phyloP scores from a whole-genome alignment of 2,113 vertebrate genomes.

The Columbina picui region DNA sequence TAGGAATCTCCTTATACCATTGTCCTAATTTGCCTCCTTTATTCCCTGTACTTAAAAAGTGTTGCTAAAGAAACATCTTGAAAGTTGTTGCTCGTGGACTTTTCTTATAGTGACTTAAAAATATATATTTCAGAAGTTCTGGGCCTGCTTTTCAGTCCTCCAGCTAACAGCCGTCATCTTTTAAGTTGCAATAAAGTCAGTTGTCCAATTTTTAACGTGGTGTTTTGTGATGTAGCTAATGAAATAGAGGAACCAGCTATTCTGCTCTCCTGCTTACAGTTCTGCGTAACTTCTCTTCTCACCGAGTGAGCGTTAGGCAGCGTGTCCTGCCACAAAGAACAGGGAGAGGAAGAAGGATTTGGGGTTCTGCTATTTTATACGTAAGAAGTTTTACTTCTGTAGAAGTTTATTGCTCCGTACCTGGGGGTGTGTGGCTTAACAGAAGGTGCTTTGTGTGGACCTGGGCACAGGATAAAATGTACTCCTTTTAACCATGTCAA shows the following conservation, averaged over 20 bases:
- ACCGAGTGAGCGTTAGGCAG: neutral
- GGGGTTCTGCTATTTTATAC: neutral
- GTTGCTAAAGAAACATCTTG: neutral
- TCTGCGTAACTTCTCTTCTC: neutral
- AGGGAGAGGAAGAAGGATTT: neutral
- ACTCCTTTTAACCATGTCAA: neutral
- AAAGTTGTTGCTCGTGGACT: neutral
- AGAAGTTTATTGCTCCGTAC: neutral
- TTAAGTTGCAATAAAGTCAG: neutral
- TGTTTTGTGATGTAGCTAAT: neutral
- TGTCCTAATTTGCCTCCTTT: neutral
- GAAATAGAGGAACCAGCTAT: neutral
- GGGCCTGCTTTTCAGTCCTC: neutral
- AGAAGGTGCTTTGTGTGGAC: neutral
- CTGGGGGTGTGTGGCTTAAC: neutral
- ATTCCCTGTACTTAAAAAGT: neutral
- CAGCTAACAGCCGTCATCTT: neutral
- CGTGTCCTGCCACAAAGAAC: neutral
- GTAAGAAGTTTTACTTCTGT: neutral
- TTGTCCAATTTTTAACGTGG: neutral
- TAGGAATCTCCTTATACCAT: neutral
- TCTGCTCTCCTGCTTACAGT: neutral
- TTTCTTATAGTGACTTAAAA: neutral
- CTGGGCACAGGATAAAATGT: neutral
- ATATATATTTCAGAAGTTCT: neutral